Evolutionary conservation across 2,113 vertebrate genomes (phyloP).

Genomic region (Phainopepla nitens): DNA sequence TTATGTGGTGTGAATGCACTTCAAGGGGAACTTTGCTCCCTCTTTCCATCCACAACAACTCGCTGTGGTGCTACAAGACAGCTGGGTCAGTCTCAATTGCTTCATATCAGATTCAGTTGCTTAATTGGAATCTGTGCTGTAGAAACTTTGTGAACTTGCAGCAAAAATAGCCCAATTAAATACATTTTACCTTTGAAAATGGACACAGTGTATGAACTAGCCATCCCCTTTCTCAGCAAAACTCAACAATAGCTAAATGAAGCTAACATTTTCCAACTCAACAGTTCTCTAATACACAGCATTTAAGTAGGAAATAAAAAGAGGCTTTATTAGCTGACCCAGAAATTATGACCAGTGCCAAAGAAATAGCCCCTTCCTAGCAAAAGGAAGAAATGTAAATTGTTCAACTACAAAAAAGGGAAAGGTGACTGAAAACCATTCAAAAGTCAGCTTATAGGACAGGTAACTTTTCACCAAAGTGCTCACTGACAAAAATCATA

Average conservation of each 20-base stretch:
- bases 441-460: background rate
- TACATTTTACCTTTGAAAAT: conserved; percentile 12
- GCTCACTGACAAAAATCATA: background rate
- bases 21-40: background rate
- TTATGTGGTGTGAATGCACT: background rate
- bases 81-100: conserved; percentile 1
- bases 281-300: conserved; percentile 5
- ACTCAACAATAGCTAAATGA: conserved; percentile 44
- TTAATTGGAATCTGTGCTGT: background rate
- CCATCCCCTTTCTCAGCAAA: conserved; percentile 27
- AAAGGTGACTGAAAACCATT: background rate
- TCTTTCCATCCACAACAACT: background rate
- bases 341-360: background rate
- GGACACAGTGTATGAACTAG: background rate
- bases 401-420: background rate
- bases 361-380: background rate
- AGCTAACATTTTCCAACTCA: conserved; percentile 51
- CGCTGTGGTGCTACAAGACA: background rate
- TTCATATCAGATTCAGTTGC: background rate
- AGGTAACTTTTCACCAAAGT: background rate
- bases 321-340: background rate
- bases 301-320: conserved; percentile 16
- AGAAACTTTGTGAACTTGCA: conserved; percentile 19
- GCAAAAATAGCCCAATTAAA: conserved; percentile 49
- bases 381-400: background rate